A percentile compares a stretch with the other conserved stretches of the same genome.
Conservation (phyloP, 2,113 vertebrate genomes). For the Gymnarchus niloticus region DNA sequence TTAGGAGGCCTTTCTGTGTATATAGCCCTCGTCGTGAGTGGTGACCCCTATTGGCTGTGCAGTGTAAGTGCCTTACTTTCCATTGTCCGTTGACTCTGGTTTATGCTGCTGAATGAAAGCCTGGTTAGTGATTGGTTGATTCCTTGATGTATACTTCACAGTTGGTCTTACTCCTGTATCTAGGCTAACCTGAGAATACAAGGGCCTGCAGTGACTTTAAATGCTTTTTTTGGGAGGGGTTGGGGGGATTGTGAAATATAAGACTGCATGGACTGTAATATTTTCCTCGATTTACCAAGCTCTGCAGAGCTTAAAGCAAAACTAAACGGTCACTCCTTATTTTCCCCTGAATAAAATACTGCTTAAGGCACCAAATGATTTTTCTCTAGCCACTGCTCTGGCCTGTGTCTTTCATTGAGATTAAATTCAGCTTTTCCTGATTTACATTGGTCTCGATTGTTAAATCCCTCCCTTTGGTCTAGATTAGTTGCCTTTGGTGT, state of each 20-base stretch:
- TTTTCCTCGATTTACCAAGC: neutral
- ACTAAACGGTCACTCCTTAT: slow-evolving; percentile 44
- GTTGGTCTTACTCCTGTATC: neutral
- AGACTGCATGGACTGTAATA: too few species aligned
- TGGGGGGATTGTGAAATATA: too few species aligned
- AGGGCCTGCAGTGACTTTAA: neutral
- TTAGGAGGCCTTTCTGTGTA: neutral
- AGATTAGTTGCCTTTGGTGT: neutral
- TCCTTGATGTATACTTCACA: neutral
- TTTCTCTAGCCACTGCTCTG: slow-evolving; percentile 39
- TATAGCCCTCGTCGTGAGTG: neutral
- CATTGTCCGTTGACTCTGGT: neutral
- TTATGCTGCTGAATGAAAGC: neutral
- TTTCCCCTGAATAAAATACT: slow-evolving; percentile 44
- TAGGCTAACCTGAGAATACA: neutral
- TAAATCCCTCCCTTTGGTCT: slow-evolving; percentile 3
- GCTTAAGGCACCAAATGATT: slow-evolving; percentile 32
- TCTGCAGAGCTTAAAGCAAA: slow-evolving; percentile 26
- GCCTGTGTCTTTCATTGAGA: slow-evolving; percentile 43
- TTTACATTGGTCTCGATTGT: slow-evolving; percentile 53
- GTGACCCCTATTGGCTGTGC: slow-evolving; percentile 7
- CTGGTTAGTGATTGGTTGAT: neutral
- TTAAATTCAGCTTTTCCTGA: slow-evolving; percentile 20
- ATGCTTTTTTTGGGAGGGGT: slow-evolving; percentile 10
- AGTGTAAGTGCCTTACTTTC: neutral